Base-by-base conservation (phyloP, 1,140 invertebrate genomes). In the Frieseomelitta varia region DNA sequence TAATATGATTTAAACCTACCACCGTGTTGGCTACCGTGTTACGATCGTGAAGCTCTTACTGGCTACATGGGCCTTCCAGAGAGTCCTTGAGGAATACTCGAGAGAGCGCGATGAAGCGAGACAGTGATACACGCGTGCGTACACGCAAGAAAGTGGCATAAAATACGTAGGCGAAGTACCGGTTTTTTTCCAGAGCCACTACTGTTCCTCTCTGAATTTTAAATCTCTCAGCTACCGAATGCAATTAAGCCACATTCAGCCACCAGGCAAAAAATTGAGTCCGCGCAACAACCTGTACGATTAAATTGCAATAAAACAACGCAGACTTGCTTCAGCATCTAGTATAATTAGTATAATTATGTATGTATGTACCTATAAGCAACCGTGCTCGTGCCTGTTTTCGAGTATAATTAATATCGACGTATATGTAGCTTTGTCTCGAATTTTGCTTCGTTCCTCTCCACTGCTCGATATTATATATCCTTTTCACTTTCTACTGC, bases 1-100 rank as follows among this genome's bases (percentile, higher is more conserved):
- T 90, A 90, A 90, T 90, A 85, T 90, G 89, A 90, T 90, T 90
- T 90, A 90, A 90, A 88, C 88, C 81, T 77, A 90, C 83, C 86
- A 86, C 82, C 84, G 69, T 90, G 78, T 80, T 71, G 68, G 86
- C 89, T 90, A 90, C 89, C 83, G 89, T 90, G 58, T 90, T 90
- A 90, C 89, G 86, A 86, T 61, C 84, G 71, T 75, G 39, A 34
- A 53, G 74, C 79, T 85, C 55, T 83, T 84, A 63, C 71, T 56
- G 53, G 76, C 61, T 63, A 55, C 86, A 61, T 56, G 69, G 83
- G 55, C 78, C 86, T 84, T 84, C 75, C 67, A 17, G 12, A 69
- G 47, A 88, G 86, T 84, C 88, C 86, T 90, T 89, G 89, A 89
- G 58, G 55, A 83, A 86, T 69, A 68, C 65, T n/a, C 75, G 47